phyloP scores from a whole-genome alignment of 1,140 invertebrate genomes.

The Amyelois transitella region DNA sequence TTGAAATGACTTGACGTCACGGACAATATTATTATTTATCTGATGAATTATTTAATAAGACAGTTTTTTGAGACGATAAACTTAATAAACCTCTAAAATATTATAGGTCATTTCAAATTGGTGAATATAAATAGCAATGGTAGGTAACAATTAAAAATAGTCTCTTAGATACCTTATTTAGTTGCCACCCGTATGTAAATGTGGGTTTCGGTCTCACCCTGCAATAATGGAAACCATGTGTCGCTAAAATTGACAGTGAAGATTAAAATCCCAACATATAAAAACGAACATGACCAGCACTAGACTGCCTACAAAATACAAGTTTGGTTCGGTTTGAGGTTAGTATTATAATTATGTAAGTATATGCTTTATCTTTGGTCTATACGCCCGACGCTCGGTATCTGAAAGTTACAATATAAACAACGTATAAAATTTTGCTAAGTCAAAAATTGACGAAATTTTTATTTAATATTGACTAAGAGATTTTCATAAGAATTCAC shows the following conservation, averaged over 20 bases:
- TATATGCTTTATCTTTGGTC: constrained; percentile 70
- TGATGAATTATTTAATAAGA: background rate
- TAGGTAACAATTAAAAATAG: constrained; percentile 16
- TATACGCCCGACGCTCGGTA: constrained; percentile 60
- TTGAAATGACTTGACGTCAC: background rate
- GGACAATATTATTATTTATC: constrained; percentile 4
- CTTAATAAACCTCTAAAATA: constrained; percentile 5
- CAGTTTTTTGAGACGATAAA: background rate
- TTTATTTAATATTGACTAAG: constrained; percentile 72
- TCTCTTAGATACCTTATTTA: constrained; percentile 9
- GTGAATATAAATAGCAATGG: constrained; percentile 9
- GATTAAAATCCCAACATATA: background rate
- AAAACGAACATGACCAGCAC: constrained; percentile 10
- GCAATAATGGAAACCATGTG: background rate
- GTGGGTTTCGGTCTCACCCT: constrained; percentile 4
- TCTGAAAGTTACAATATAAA: constrained; percentile 64
- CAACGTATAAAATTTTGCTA: constrained; percentile 74
- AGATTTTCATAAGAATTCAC: constrained; percentile 73
- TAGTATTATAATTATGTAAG: constrained; percentile 62
- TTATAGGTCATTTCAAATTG: constrained; percentile 1
- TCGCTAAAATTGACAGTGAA: background rate
- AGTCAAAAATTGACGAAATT: constrained; percentile 73
- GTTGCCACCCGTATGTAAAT: constrained; percentile 9
- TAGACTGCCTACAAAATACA: constrained; percentile 49
- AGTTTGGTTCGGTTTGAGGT: constrained; percentile 70